Evolutionary conservation across 2,888 invertebrate species (phyloP), one percentile per base, ranked within the genome.

Genomic region (Blastobasis adustella): DNA sequence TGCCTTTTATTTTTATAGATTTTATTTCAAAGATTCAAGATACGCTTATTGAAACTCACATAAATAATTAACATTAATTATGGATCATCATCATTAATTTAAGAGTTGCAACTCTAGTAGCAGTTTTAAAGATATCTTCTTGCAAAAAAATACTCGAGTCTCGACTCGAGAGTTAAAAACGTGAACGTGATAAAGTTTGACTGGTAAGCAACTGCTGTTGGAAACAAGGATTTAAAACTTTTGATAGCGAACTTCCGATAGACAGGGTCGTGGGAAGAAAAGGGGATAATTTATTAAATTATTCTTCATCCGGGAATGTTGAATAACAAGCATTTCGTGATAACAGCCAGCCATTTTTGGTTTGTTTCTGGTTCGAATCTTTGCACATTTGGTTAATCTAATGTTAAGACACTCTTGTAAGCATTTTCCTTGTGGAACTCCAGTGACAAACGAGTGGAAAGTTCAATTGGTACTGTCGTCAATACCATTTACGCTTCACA

Each of bases 201-300:
- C n/a, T 47, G 47, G 6, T 47, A 37, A 49, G 45, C 53, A 46
- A 50, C 44, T 49, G 45, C 50, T 41, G 45, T 37, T 50, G 48
- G 50, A 46, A 48, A 47, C 45, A 45, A 48, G 53, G 53, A 54
- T 50, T 54, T 53, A 50, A 50, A 49, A 54, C 50, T 54, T 53
- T 50, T 50, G 47, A 53, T 57, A 55, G 49, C 56, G 49, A 60
- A 58, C 54, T 58, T 57, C 51, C 55, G 50, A 53, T 47, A 52
- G 49, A 50, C 48, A 52, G 52, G 51, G 49, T 48, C 53, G 54
- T 49, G 50, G 49, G 46, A 53, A 45, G 46, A 53, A 53, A 53
- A 38, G 49, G 46, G 49, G 53, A 51, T 50, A 55, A 58, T 56
- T 60, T 57, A 58, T 58, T 54, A 57, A 54, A 51, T 54, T 54